phyloP scores from a whole-genome alignment of 2,797 vertebrate genomes.

The Falco rusticolus region DNA sequence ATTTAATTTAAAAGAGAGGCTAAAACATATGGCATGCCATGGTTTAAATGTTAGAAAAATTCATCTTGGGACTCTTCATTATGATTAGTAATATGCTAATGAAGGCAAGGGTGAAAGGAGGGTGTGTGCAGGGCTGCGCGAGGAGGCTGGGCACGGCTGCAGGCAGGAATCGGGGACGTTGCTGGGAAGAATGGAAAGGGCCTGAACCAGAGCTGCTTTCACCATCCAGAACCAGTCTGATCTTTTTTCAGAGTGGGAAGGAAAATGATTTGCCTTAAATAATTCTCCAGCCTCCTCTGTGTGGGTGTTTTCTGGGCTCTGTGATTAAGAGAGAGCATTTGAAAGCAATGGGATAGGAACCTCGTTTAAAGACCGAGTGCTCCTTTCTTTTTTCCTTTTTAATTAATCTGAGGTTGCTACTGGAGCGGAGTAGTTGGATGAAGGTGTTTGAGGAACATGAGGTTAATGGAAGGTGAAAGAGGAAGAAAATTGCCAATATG shows the following conservation, averaged over 20 bases:
- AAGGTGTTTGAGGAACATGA: slow-evolving; percentile 45
- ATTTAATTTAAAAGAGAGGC: slow-evolving; percentile 25
- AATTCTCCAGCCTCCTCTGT: slow-evolving; percentile 39
- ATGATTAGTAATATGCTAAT: not conserved
- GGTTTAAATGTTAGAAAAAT: not conserved
- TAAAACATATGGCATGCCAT: not conserved
- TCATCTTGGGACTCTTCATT: not conserved
- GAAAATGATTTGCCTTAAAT: slow-evolving; percentile 55
- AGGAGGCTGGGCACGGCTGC: not conserved
- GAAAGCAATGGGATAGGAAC: slow-evolving; percentile 45
- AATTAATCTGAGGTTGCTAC: slow-evolving; percentile 58
- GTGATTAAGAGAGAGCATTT: slow-evolving; percentile 44
- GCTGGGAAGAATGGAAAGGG: not conserved
- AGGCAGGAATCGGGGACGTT: not conserved
- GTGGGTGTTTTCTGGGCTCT: slow-evolving; percentile 60
- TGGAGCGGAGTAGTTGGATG: not conserved
- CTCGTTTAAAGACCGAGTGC: not conserved
- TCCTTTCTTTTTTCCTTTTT: slow-evolving; percentile 22
- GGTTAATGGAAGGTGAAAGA: slow-evolving; percentile 61
- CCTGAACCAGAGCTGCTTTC: not conserved
- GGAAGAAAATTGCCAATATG: not conserved
- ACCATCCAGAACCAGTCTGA: not conserved
- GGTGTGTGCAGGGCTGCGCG: not conserved
- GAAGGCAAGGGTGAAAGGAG: not conserved
- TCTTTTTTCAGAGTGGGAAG: slow-evolving; percentile 31